Base-by-base conservation (phyloP, 2,888 invertebrate species). In the Encarsia formosa region DNA sequence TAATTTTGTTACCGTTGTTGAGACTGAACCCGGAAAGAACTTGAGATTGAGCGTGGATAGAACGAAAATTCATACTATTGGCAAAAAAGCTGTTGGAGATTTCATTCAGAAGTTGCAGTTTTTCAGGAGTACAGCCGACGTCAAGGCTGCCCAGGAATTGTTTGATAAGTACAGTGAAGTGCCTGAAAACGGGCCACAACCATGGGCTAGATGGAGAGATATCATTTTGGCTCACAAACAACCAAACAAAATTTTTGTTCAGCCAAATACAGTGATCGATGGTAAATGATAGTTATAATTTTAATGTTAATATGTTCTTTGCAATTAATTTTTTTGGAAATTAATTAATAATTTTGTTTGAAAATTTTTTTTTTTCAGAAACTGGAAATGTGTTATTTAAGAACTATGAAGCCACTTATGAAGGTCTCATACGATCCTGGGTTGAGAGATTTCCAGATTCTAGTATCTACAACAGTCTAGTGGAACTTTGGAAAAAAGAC, bases 51-150 rank as follows among this genome's bases (percentile, higher is more conserved):
- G 82, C 0, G 70, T 98, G 46, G 88, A 95, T 70, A 80, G 82
- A 51, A 78, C 82, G 18, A 89, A 91, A 65, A 85, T 98, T 45
- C 78, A 81, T 48, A 85, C 88, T 0, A 86, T 91, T 48, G 97
- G 97, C 9, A 88, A 86, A 68, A 82, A 81, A 60, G 92, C 92
- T 35, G 84, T 94, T 57, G 86, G 85, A 65, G 83, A 89, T 6
- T 97, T 97, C 74, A 79, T 98, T 34, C 79, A 85, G 52, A 89
- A 94, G 70, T 77, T 98, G 35, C 96, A 97, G 77, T 83, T 91
- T 3, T 92, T 91, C 74, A 96, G 96, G 71, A 85, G 94, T 11
- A 90, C 89, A 0, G 96, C 87, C 2, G 90, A 96, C 74, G 75
- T 85, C 22, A 79, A 80, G 34, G 81, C 80, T 16, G 92, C 87